These are phyloP conservation scores for Excalfactoria chinensis DNA, from an alignment of 2,113 vertebrate genomes.

Conservation along the genomic window DNA sequence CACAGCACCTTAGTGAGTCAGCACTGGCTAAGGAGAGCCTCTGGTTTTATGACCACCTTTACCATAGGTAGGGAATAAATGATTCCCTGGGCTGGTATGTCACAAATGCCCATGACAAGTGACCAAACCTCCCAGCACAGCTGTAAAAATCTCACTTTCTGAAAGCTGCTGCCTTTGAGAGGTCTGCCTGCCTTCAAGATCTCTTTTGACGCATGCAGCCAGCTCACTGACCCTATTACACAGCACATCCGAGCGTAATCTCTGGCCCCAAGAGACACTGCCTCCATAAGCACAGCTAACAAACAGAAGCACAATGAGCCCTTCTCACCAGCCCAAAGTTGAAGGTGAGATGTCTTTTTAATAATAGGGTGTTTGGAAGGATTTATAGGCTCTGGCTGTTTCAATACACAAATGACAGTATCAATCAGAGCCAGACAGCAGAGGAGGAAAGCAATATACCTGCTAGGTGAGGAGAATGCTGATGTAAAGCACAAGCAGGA, in stretches of 20 bases:
- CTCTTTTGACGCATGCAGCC: neutral
- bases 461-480: constrained; percentile 63
- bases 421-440: constrained; percentile 61
- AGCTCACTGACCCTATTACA: neutral
- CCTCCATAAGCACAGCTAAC: constrained; percentile 34
- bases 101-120: neutral
- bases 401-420: constrained; percentile 61
- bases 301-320: constrained; percentile 30
- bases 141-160: neutral
- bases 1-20: neutral
- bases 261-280: neutral
- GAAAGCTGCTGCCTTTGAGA: constrained; percentile 38
- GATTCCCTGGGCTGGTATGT: neutral
- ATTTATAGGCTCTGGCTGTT: constrained; percentile 64
- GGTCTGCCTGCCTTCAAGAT: neutral
- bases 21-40: neutral
- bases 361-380: constrained; percentile 54
- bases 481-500: constrained; percentile 27
- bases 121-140: neutral
- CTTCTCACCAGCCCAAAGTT: constrained; percentile 23
- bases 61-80: neutral
- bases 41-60: neutral
- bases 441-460: constrained; percentile 55
- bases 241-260: neutral
- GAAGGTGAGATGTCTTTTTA: constrained; percentile 68